Conservation (phyloP, 53 echinoderm and acorn worm genomes). For the Antedon mediterranea region DNA sequence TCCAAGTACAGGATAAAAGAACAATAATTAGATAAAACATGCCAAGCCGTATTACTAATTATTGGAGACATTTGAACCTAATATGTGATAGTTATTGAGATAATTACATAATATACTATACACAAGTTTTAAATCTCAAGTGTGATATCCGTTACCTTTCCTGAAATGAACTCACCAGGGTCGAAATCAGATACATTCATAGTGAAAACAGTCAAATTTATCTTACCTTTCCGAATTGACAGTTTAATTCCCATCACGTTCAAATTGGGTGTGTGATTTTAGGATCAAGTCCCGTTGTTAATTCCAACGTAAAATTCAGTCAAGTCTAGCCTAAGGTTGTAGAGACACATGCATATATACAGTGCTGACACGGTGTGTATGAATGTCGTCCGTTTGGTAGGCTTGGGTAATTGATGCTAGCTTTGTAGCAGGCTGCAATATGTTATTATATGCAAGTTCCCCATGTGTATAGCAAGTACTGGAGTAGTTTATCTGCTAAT, state of each 20-base stretch:
- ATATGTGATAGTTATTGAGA: too few relatives aligned
- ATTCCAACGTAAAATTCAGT: background rate
- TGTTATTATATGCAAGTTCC: background rate
- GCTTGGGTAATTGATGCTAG: background rate
- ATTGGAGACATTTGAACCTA: too few relatives aligned
- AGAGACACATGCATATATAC: background rate
- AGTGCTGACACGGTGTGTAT: background rate
- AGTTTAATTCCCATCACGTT: background rate
- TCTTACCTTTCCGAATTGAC: background rate
- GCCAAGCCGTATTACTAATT: too few relatives aligned
- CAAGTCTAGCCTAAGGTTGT: background rate
- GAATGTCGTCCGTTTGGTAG: background rate
- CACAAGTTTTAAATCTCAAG: too few relatives aligned
- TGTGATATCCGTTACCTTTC: too few relatives aligned
- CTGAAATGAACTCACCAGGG: background rate
- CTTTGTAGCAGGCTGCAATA: background rate
- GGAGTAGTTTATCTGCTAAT: background rate
- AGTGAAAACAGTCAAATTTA: background rate
- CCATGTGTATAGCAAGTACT: background rate
- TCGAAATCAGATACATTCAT: background rate
- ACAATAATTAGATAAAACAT: too few relatives aligned
- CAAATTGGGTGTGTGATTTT: background rate
- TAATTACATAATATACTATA: too few relatives aligned
- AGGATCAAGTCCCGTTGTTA: background rate
- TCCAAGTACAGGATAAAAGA: too few relatives aligned